Base-by-base conservation (phyloP, 2,797 vertebrate genomes). In the Galagoides demidoff region DNA sequence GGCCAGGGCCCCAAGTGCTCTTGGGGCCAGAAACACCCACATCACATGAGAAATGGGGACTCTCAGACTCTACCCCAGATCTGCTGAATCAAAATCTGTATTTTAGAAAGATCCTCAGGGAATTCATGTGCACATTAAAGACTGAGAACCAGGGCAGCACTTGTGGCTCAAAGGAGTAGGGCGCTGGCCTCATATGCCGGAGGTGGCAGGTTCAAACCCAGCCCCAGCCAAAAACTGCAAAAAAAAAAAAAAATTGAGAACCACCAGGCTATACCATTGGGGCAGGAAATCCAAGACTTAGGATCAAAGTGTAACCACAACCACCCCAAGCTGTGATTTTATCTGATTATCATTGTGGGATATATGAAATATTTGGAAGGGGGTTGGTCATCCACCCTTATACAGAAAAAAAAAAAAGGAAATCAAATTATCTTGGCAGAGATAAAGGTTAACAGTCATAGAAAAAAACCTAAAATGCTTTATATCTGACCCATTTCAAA, bases 401-500 rank as follows among this genome's bases (percentile, higher is more conserved):
- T 9, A 29, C 78, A 94, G 20, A 73, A 86, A 20, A 37, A 71
- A 88, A 61, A 89, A 19, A 82, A 86, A 83, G n/a, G 64, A 92
- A 73, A 63, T 74, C 29, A 61, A 78, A 82, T 66, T 77, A 61
- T 77, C 81, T n/a, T 55, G 23, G 17, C 52, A 94, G 81, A 92
- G 74, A 66, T 27, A 17, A 73, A 82, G 7, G 39, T 73, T 71
- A 91, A 43, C 7, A 5, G 29, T 83, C 55, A 76, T 61, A 81
- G 27, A 71, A 74, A 70, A 29, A 93, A 87, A 64, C 3, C 29
- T 57, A 63, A 76, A 83, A 76, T 91, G 31, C 22, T 83, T 49
- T 64, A 12, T 71, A 22, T 71, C 7, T 37, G 74, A 89, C 10
- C 55, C 1, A 29, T 78, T 92, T 86, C 85, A 61, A 63, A 43